These are phyloP conservation scores for Theonella swinhoei DNA, from an alignment of 37 sponge, comb jelly and placozoan species.

Conservation along the genomic window DNA sequence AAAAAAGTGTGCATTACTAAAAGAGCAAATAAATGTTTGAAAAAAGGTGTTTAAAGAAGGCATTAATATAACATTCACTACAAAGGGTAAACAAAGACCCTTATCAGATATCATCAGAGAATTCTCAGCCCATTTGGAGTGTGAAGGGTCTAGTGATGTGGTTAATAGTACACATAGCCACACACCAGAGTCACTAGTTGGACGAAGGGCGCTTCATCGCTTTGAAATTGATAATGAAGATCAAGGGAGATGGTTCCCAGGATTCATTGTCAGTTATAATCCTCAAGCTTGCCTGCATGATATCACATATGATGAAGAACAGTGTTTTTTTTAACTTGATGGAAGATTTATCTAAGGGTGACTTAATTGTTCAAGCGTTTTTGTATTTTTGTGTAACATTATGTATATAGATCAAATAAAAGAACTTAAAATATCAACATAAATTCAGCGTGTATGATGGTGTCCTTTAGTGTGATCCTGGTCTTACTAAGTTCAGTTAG, in stretches of 20 bases:
- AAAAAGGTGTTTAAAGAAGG: neutral
- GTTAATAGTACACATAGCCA: neutral
- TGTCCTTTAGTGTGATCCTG: no score
- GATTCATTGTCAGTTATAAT: constrained; percentile 41
- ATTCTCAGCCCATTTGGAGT: neutral
- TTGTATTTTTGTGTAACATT: no score
- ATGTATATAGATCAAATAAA: no score
- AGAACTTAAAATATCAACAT: no score
- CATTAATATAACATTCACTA: neutral
- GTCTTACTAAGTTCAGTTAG: no score
- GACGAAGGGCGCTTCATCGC: constrained; percentile 14
- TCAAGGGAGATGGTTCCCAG: constrained; percentile 43
- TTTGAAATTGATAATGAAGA: constrained; percentile 43
- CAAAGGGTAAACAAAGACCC: neutral
- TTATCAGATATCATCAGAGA: neutral
- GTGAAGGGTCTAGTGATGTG: neutral
- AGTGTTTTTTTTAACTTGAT: constrained; percentile 46
- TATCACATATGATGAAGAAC: constrained; percentile 39
- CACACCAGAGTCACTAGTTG: constrained; percentile 34
- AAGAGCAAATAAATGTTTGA: neutral
- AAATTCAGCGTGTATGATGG: no score
- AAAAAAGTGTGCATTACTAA: neutral
- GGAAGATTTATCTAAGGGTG: constrained; percentile 33
- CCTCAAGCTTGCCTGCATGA: constrained; percentile 28
- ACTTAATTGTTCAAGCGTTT: constrained; percentile 44